Evolutionary conservation across 2,113 vertebrate genomes (phyloP), one percentile per base, ranked within the genome.

Genomic region (Rhinopomastus cyanomelas): DNA sequence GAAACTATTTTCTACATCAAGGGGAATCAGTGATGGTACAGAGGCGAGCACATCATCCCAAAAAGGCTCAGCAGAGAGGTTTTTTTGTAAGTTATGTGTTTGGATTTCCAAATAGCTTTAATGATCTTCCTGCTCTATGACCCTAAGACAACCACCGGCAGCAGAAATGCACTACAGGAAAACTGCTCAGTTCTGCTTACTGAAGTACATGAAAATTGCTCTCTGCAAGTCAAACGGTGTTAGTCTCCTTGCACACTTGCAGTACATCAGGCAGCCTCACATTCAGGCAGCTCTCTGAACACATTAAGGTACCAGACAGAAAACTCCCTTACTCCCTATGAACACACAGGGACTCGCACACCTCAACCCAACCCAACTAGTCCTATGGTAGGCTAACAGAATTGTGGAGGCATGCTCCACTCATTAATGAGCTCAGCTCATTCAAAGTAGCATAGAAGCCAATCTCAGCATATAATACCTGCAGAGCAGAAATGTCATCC

Each of bases 301-400:
- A 23, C 4, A 0, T 53, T 12, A 1, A 1, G 30, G 12, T 72
- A n/a, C n/a, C n/a, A n/a, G n/a, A n/a, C n/a, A n/a, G n/a, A n/a
- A n/a, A n/a, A n/a, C n/a, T n/a, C 49, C 49, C 16, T 25, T 12
- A 6, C 48, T 62, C 39, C 48, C 21, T 32, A 4, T 8, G 39
- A 82, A 76, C 25, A 51, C 30, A 51, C 9, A 44, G 2, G 11
- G 7, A 49, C 36, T 4, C 8, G 12, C 44, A 6, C 1, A 3
- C 22, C 36, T 11, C 36, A 52, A 37, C 23, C 14, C 36, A 52
- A 37, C 23, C 32, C 51, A 14, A 1, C 21, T 13, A 52, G 44
- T 52, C 44, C 12, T 25, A 65, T 65, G 9, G 36, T 5, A 76
- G 9, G 17, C 32, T 8, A 64, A 48, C 16, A 34, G 21, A 59